Conservation (phyloP, 2,888 invertebrate genomes). For the Chydorus sphaericus region DNA sequence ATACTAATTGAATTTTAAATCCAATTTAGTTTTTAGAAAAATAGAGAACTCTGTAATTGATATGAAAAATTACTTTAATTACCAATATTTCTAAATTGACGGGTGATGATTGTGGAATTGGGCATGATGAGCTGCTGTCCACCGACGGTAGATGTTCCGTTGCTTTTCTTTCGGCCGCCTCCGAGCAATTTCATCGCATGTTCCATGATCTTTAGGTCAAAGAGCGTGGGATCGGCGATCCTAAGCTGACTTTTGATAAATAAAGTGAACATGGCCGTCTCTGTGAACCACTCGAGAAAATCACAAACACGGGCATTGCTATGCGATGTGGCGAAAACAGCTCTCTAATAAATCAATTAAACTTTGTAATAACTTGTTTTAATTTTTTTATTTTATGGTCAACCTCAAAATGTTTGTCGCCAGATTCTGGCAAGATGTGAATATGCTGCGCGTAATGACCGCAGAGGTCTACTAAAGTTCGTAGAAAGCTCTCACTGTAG, state of each 20-base stretch:
- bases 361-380: not conserved
- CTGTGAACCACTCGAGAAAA: constrained; percentile 73
- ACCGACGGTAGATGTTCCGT: too few relatives aligned
- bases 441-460: constrained; percentile 51
- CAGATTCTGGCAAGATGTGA: constrained; percentile 33
- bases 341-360: constrained; percentile 42
- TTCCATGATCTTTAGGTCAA: constrained; percentile 21
- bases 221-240: constrained; percentile 18
- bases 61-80: too few relatives aligned
- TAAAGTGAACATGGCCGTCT: constrained; percentile 70
- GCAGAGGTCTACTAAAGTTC: constrained; percentile 59
- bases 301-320: constrained; percentile 48
- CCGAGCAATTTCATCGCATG: constrained; percentile 21
- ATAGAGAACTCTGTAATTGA: too few relatives aligned
- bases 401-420: constrained; percentile 32
- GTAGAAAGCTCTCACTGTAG: constrained; percentile 60
- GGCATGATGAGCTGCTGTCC: constrained; percentile 17
- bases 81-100: constrained; percentile 20
- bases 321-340: constrained; percentile 48
- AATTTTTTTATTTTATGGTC: too few relatives aligned
- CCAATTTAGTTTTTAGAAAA: too few relatives aligned
- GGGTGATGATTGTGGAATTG: constrained; percentile 20
- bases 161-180: too few relatives aligned
- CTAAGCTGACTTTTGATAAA: constrained; percentile 42
- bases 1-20: too few relatives aligned